phyloP scores from a whole-genome alignment of 2,888 invertebrate genomes.

The Synergus laeviventris region DNA sequence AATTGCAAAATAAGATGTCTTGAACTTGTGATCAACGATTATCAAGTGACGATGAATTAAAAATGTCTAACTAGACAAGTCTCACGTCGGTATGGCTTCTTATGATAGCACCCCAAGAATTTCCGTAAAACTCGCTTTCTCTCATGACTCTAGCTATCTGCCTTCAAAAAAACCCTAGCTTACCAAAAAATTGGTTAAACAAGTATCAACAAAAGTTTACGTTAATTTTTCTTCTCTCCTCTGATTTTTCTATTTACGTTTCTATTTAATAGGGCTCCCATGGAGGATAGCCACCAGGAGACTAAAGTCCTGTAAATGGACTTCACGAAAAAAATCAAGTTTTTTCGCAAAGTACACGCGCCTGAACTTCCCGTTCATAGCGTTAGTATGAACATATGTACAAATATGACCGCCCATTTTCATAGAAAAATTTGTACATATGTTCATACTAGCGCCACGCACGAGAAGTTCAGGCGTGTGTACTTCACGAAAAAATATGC shows the following conservation, averaged over 20 bases:
- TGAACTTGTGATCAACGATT: neutral
- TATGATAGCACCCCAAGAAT: conserved; percentile 46
- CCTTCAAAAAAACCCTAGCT: conserved; percentile 57
- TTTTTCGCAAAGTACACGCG: too few species aligned
- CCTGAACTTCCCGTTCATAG: too few species aligned
- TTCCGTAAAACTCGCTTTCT: conserved; percentile 43
- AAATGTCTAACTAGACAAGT: conserved; percentile 55
- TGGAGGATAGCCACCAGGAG: too few species aligned
- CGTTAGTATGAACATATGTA: too few species aligned
- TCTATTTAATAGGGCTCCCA: too few species aligned
- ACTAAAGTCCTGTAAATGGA: too few species aligned
- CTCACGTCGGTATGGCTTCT: conserved; percentile 53
- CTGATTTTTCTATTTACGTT: neutral
- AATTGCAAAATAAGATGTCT: neutral
- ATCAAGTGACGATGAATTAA: conserved; percentile 29
- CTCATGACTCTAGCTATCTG: conserved; percentile 43
- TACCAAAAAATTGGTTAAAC: conserved; percentile 65
- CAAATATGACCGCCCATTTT: too few species aligned
- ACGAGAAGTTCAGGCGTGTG: too few species aligned
- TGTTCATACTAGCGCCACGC: too few species aligned
- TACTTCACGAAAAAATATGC: too few species aligned
- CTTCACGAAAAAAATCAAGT: too few species aligned
- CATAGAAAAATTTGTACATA: too few species aligned
- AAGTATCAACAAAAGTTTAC: conserved; percentile 64
- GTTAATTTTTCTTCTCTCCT: conserved; percentile 40